A percentile compares a stretch with the other conserved stretches of the same genome.
Evolutionary conservation across 2,888 invertebrate species (phyloP).

Genomic region (Polia nebulosa): DNA sequence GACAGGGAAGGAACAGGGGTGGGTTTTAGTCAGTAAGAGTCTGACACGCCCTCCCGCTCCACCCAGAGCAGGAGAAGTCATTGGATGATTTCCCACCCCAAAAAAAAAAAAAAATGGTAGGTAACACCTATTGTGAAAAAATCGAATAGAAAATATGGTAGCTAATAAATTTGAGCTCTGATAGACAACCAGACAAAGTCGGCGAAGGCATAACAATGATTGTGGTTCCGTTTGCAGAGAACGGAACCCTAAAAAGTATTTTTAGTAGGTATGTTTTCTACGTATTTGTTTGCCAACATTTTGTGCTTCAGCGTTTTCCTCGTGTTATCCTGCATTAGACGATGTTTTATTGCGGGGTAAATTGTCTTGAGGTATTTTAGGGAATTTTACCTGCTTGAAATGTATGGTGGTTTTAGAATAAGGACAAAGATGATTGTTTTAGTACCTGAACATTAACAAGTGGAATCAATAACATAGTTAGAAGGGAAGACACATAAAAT

Average conservation of each 20-base stretch:
- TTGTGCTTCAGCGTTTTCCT: slow-evolving; percentile 33
- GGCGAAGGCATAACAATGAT: background rate
- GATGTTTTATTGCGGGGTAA: slow-evolving; percentile 38
- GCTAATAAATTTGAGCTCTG: background rate
- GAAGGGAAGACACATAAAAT: no score
- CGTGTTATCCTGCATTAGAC: slow-evolving; percentile 31
- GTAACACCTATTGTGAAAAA: background rate
- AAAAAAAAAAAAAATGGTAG: no score
- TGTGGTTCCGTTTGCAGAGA: background rate
- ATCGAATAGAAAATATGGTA: no score
- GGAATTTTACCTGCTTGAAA: slow-evolving; percentile 20
- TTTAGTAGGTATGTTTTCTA: background rate
- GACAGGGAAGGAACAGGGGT: no score
- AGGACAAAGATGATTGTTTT: background rate
- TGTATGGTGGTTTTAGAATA: slow-evolving; percentile 3
- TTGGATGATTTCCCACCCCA: no score
- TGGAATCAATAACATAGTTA: no score
- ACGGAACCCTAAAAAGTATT: slow-evolving; percentile 17
- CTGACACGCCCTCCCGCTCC: no score
- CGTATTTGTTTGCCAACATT: slow-evolving; percentile 27
- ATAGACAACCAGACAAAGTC: background rate
- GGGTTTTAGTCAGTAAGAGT: no score
- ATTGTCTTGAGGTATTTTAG: slow-evolving; percentile 21
- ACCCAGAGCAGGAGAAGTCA: no score
- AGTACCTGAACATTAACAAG: no score